A percentile compares a stretch with the other conserved stretches of the same genome.
phyloP scores from a whole-genome alignment of 2,888 invertebrate species.

The Perizoma flavofasciatum region DNA sequence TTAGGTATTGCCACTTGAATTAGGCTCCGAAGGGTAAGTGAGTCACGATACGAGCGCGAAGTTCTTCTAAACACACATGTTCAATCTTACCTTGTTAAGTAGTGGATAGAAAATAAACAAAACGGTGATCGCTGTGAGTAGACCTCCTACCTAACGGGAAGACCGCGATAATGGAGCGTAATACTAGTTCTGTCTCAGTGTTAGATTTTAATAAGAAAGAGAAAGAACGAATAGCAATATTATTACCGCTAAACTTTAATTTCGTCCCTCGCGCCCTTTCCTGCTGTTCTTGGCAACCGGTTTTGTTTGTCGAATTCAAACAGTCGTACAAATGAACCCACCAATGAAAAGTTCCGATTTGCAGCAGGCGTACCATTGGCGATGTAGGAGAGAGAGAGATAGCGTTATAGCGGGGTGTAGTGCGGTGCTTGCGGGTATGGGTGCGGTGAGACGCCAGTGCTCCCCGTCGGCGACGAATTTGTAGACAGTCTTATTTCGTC shows the following conservation, averaged over 20 bases:
- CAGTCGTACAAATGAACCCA: slow-evolving; percentile 66
- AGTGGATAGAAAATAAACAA: too few species aligned
- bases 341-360: slow-evolving; percentile 61
- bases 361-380: slow-evolving; percentile 76
- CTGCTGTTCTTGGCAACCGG: slow-evolving; percentile 76
- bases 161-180: too few species aligned
- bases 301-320: slow-evolving; percentile 72
- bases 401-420: slow-evolving; percentile 38
- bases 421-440: slow-evolving; percentile 54
- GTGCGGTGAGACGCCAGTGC: slow-evolving; percentile 65
- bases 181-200: too few species aligned
- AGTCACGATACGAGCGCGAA: too few species aligned
- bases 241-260: slow-evolving; percentile 65
- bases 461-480: slow-evolving; percentile 44
- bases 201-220: slow-evolving; percentile 44
- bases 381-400: slow-evolving; percentile 62
- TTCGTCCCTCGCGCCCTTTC: slow-evolving; percentile 80
- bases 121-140: too few species aligned
- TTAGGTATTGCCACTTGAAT: too few species aligned
- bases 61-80: too few species aligned
- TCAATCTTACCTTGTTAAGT: too few species aligned
- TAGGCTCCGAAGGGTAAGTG: too few species aligned
- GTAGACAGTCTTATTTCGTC: slow-evolving; percentile 74
- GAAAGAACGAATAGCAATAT: slow-evolving; percentile 64
- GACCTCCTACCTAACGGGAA: too few species aligned